A percentile compares a stretch with the other conserved stretches of the same genome.
Conservation (phyloP, 2,888 invertebrate species). For the Agrypnus murinus region DNA sequence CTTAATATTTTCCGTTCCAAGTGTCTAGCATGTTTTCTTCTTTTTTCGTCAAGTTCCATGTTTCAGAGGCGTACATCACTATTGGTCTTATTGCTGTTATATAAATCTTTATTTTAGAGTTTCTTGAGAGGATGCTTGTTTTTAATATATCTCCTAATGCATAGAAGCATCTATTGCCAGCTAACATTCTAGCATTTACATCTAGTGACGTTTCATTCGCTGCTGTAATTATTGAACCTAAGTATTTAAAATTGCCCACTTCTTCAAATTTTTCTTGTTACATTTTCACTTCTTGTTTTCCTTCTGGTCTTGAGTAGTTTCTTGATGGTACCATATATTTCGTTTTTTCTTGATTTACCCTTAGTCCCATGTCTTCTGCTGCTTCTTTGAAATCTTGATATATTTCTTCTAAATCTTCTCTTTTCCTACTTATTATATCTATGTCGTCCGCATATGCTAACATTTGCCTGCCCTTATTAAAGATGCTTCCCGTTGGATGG, state of each 20-base stretch:
- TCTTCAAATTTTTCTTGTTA: not conserved
- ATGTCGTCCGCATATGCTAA: conserved; percentile 1
- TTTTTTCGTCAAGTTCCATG: conserved; percentile 11
- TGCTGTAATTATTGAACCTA: conserved; percentile 7
- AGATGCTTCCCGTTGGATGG: not conserved
- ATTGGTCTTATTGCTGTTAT: conserved; percentile 6
- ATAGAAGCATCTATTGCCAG: conserved; percentile 18
- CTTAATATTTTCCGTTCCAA: conserved; percentile 8
- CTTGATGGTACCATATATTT: no score
- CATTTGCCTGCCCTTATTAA: not conserved
- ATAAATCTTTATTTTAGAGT: conserved; percentile 15
- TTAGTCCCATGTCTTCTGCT: conserved; percentile 4
- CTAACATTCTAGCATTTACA: not conserved
- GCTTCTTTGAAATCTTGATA: not conserved
- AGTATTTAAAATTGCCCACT: conserved; percentile 1
- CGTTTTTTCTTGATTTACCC: conserved; percentile 5
- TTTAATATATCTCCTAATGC: not conserved
- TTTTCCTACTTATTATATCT: not conserved
- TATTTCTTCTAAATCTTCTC: not conserved
- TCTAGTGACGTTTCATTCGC: conserved; percentile 10
- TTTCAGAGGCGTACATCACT: conserved; percentile 13
- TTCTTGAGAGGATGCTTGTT: not conserved
- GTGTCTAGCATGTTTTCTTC: conserved; percentile 6
- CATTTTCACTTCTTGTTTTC: not conserved
- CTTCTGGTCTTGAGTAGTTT: not conserved